Conservation (phyloP, 1,140 invertebrate genomes). For the Argopecten irradians region DNA sequence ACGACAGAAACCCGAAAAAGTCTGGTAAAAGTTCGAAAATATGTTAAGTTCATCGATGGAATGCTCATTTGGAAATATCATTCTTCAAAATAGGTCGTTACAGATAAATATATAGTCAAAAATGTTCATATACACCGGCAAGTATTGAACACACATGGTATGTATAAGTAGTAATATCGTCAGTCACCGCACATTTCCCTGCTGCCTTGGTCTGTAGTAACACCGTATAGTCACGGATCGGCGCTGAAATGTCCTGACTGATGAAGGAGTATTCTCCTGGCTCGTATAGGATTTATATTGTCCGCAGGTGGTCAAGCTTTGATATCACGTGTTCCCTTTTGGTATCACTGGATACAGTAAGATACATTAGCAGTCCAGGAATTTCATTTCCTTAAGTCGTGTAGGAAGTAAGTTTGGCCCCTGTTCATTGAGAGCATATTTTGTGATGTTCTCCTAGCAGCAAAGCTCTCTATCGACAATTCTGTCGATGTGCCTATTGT, state of each 20-base stretch:
- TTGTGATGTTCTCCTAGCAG: background rate
- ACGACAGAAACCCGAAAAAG: background rate
- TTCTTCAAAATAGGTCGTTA: background rate
- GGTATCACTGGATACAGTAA: background rate
- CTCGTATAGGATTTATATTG: background rate
- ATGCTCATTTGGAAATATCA: background rate
- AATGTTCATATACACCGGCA: background rate
- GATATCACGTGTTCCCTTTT: background rate
- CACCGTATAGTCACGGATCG: background rate
- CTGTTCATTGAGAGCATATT: background rate
- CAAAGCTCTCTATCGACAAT: background rate
- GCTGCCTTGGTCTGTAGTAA: background rate
- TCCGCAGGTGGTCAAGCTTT: background rate
- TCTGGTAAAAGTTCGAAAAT: background rate
- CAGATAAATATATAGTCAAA: background rate
- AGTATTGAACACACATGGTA: background rate
- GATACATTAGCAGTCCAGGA: background rate
- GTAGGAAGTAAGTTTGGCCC: background rate
- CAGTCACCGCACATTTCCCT: background rate
- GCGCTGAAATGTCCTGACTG: background rate
- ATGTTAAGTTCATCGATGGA: background rate
- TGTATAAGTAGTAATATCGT: background rate
- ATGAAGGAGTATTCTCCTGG: background rate
- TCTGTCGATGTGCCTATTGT: background rate
- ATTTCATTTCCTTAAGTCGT: too few species aligned